Conservation (phyloP, 2,797 vertebrate species). For the Pangasius krempfi region DNA sequence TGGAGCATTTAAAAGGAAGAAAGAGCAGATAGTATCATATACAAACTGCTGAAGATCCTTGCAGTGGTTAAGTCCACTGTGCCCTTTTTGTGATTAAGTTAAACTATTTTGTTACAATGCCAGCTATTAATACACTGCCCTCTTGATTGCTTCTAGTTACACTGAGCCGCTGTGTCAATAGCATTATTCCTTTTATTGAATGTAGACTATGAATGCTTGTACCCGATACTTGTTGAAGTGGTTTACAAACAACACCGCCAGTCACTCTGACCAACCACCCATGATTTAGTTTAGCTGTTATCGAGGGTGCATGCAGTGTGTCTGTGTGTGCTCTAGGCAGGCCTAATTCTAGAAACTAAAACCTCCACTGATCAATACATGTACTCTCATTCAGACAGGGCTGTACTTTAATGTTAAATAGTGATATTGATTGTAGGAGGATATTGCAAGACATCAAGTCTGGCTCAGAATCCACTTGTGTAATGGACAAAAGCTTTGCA, state of each 20-base stretch:
- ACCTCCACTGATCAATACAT: background rate
- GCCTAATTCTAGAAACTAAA: background rate
- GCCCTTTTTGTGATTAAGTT: background rate
- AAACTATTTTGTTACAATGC: background rate
- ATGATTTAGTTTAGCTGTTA: background rate
- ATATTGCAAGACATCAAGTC: background rate
- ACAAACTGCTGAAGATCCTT: background rate
- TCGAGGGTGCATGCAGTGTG: background rate
- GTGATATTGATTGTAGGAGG: background rate
- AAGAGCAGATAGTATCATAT: background rate
- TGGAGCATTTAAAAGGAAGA: background rate
- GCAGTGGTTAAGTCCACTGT: background rate
- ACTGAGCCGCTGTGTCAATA: background rate
- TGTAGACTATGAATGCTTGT: background rate
- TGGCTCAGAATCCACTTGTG: background rate
- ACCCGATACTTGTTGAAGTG: background rate
- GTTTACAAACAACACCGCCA: background rate
- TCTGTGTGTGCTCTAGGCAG: background rate
- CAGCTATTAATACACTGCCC: background rate
- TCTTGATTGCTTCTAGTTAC: background rate
- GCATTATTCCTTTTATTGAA: background rate
- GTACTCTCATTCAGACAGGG: background rate
- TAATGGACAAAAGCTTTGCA: background rate
- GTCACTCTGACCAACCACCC: background rate
- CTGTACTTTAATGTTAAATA: constrained; percentile 6